Conservation (phyloP, 1,140 invertebrate species). For the Mizuhopecten yessoensis region DNA sequence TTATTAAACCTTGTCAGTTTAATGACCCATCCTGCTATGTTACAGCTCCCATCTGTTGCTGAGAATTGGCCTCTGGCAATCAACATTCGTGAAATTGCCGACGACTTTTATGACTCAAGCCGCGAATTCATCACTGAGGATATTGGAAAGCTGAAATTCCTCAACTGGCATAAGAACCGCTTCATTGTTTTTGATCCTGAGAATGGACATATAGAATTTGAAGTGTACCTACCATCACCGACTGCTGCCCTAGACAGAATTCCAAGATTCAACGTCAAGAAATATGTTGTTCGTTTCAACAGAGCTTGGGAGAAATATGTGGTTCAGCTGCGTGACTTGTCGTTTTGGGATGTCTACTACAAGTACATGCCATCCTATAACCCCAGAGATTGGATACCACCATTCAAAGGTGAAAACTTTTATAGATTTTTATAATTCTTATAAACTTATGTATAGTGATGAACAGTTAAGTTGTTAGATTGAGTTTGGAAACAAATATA, state of each 20-base stretch:
- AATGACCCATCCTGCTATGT: neutral
- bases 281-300: constrained; percentile 63
- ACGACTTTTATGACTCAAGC: constrained; percentile 58
- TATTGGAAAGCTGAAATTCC: constrained; percentile 67
- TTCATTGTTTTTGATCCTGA: constrained; percentile 91
- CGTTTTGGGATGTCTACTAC: constrained; percentile 74
- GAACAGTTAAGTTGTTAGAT: neutral
- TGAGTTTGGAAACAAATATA: neutral
- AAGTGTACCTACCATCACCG: constrained; percentile 94
- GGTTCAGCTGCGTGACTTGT: constrained; percentile 66
- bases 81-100: constrained; percentile 30
- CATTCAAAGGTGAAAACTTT: constrained; percentile 77
- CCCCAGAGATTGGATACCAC: constrained; percentile 74
- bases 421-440: neutral
- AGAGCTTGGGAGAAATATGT: constrained; percentile 45
- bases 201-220: constrained; percentile 90
- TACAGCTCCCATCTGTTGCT: neutral
- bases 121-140: constrained; percentile 70
- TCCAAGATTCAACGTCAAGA: constrained; percentile 83
- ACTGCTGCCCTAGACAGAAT: constrained; percentile 95
- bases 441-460: neutral
- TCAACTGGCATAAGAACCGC: constrained; percentile 72
- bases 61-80: constrained; percentile 1
- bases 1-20: too few species aligned
- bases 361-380: constrained; percentile 73